A percentile compares a stretch with the other conserved stretches of the same genome.
These are phyloP conservation scores for Dallia pectoralis DNA, from an alignment of 2,797 vertebrate species.

Conservation along the genomic window DNA sequence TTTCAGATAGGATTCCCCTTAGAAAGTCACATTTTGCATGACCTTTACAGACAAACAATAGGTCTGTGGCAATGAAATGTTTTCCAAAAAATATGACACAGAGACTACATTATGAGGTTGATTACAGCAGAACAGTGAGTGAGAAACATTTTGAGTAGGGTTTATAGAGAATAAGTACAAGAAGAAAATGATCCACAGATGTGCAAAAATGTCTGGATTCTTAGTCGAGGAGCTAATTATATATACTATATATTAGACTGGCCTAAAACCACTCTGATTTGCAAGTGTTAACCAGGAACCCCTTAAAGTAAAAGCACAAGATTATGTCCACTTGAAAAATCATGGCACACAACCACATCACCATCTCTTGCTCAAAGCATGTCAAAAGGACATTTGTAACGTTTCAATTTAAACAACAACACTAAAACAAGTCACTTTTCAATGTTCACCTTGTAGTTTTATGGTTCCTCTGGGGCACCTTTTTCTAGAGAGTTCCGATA, in stretches of 20 bases:
- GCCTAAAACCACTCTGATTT: no score
- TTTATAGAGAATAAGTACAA: no score
- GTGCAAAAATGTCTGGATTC: no score
- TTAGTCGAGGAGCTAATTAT: no score
- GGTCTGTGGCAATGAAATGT: conserved; percentile 21
- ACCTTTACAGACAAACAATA: conserved; percentile 1
- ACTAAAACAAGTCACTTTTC: background rate
- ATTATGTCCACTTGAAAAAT: conserved; percentile 3
- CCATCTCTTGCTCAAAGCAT: background rate
- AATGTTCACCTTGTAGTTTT: background rate
- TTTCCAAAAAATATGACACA: background rate
- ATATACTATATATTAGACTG: no score
- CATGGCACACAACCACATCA: background rate
- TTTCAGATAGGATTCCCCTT: background rate
- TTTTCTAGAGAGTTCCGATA: conserved; percentile 1
- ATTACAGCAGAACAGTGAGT: no score
- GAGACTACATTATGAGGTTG: no score
- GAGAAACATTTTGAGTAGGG: no score
- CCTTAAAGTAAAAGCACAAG: conserved; percentile 49
- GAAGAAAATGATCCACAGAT: no score
- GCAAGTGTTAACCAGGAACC: conserved; percentile 24
- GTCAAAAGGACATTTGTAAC: background rate
- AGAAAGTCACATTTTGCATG: conserved; percentile 12
- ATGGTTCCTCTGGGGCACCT: background rate
- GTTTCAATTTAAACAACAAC: background rate